Base-by-base conservation (phyloP, 2,113 vertebrate genomes). In the Alectura lathami region DNA sequence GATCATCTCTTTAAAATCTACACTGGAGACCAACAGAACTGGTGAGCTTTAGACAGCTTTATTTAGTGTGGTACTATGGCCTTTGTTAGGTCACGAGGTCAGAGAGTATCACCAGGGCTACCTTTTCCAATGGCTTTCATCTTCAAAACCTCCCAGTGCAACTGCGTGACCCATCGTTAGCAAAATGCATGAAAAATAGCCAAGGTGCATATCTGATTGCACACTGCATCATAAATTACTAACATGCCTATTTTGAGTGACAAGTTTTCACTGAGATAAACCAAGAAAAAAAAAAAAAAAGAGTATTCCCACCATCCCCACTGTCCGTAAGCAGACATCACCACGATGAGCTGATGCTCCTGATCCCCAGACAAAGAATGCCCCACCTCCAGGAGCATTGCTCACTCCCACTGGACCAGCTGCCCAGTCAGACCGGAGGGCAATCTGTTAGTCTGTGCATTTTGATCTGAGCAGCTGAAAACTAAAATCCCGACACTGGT, bases 41-140 rank as follows among this genome's bases (percentile, higher is more conserved):
- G 66, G 89, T 67, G 59, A 89, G 82, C 42, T 93, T 83, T 78
- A 88, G 91, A 91, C 75, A 95, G 87, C 79, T 93, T 95, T 95
- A 91, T 91, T 95, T 94, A 94, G 67, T 83, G 67, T 63, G 87
- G 87, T 50, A 69, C 72, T 83, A 7, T 59, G 59, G 80, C 82
- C 85, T 92, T 88, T 95, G 56, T 26, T 75, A 87, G 83, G 95
- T 95, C 87, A 77, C 10, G 7, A 40, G 87, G 85, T 96, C 91
- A 94, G 59, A 91, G 67, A 93, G 83, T 78, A 94, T 95, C 84
- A 94, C 64, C 38, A 83, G 11, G 29, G 56, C 85, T 91, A 80
- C 56, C 26, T 94, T 50, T 83, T 83, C 83, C 72, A 82, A 81
- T 68, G 82, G 76, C 81, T 96, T 93, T 89, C 91, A 88, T 95